Evolutionary conservation across 2,888 invertebrate genomes (phyloP), one percentile per base, ranked within the genome.

Genomic region (Linnaemya tessellans): DNA sequence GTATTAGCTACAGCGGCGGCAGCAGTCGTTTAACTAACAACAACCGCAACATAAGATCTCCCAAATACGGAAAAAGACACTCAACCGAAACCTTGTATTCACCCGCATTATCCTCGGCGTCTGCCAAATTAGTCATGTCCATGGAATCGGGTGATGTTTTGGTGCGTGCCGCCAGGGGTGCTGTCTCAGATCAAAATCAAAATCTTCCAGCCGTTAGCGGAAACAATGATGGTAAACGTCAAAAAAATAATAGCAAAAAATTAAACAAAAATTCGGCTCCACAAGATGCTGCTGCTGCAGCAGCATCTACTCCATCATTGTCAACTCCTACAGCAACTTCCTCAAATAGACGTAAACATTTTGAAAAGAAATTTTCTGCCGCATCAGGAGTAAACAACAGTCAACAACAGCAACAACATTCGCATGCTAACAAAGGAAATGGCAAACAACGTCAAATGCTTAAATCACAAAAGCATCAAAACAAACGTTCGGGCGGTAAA

Each of bases 171-270:
- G 90, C 89, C 11, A 91, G 91, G 35, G 91, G 90, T 41, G 74
- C 86, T 46, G 75, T 67, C 22, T 58, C 35, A 46, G 64, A 71
- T 43, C 49, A 68, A 46, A 84, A 86, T 73, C 74, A 74, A 70
- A 71, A 60, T 78, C 65, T 83, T n/a, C 15, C 71, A 8, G 49
- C 73, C 20, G 49, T 68, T 15, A 68, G 68, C 38, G 77, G 85
- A 54, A 70, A 73, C 74, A 25, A 74, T 64, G 88, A 87, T 60
- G 87, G 89, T 88, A 91, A 91, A 89, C 89, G 90, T 60, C 89
- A 88, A 41, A 90, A 90, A 87, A 90, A 88, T 86, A 89, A 88
- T 83, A 91, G 90, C 89, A 92, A 91, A 87, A 91, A 90, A 87
- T 80, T 87, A 41, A 91, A 90, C 84, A 89, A 89, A 84, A 90